Base-by-base conservation (phyloP, 1,140 invertebrate genomes). In the Hyphantria cunea region DNA sequence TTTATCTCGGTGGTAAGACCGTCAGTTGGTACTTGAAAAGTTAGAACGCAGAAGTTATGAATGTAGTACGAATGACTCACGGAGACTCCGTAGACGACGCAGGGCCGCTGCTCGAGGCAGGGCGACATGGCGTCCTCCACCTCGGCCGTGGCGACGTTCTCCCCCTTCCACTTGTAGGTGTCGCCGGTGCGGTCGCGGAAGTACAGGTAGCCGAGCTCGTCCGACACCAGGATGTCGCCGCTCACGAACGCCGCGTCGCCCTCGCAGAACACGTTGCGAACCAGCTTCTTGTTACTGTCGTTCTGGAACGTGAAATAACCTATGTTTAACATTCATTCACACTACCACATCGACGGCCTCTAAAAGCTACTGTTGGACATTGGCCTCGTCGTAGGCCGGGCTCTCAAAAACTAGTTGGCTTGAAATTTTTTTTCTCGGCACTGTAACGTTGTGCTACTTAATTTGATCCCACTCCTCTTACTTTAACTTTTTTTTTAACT, bases 141-240 rank as follows among this genome's bases (percentile, higher is more conserved):
- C 93, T 99, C 99, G 5, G 96, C 96, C 0, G 99, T 99, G 4
- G 97, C 99, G 1, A 99, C 98, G 90, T 99, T 99, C 92, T 99
- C 99, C 9, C 99, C 98, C 87, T 97, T 97, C 96, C 96, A 97
- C 53, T 98, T 94, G 92, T 98, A 99, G 0, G 98, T 99, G 86
- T 99, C 99, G 5, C 98, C 99, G 0, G 98, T 99, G 80, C 99
- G 94, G 86, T 99, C 98, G 76, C 96, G 96, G 91, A 99, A 99
- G 87, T 95, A 99, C 45, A 99, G 92, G 91, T 99, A 98, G 11
- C 99, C 99, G 10, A 96, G 93, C 73, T 98, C 95, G 84, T 99
- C 98, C 74, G 97, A 95, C 11, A 97, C 93, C 45, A 99, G 89
- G 68, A 99, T 94, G 91, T 99, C 98, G 72, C 97, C 95, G 59